Evolutionary conservation across 1,140 invertebrate genomes (phyloP), one percentile per base, ranked within the genome.

Genomic region (Aporrectodea caliginosa): DNA sequence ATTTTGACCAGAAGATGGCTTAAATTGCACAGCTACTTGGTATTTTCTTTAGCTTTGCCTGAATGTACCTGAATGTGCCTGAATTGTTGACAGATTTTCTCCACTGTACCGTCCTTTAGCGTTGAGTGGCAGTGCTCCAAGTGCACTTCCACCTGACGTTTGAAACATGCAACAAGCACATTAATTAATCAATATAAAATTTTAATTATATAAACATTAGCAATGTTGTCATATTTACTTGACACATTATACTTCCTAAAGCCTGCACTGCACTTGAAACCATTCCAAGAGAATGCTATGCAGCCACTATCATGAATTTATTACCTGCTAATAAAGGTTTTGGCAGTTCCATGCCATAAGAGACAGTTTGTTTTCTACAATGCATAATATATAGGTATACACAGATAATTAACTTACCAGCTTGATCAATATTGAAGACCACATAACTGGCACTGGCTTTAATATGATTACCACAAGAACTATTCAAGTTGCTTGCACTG

Each of bases 401-500:
- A 58, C 22, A 12, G 33, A 80, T 27, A 43, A 27, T 1, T 6
- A n/a, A 74, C 82, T 81, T 84, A 89, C 88, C 87, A 81, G 85
- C 82, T 71, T 83, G 83, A 75, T 97, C 94, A 87, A 94, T 93
- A 89, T 96, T 96, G 85, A 97, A 97, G 74, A 94, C 95, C 92
- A 96, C 95, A 86, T 96, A 96, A 2, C 93, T 92, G 69, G 93
- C 94, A 1, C 95, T 96, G 35, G 95, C 93, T 85, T 94, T 92
- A 85, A 98, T 96, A 86, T 95, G 95, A 87, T 96, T 97, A 75
- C 95, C 95, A 90, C 94, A 95, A 30, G 94, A 95, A 85, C 95
- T 93, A 88, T 95, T 81, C n/a, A 86, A 94, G 31, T 94, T 94
- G 1, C 94, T 94, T 73, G 96, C 93, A 84, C 92, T 93, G 79